These are phyloP conservation scores for Reinhardtius hippoglossoides DNA, from an alignment of 2,113 vertebrate species.

Conservation along the genomic window DNA sequence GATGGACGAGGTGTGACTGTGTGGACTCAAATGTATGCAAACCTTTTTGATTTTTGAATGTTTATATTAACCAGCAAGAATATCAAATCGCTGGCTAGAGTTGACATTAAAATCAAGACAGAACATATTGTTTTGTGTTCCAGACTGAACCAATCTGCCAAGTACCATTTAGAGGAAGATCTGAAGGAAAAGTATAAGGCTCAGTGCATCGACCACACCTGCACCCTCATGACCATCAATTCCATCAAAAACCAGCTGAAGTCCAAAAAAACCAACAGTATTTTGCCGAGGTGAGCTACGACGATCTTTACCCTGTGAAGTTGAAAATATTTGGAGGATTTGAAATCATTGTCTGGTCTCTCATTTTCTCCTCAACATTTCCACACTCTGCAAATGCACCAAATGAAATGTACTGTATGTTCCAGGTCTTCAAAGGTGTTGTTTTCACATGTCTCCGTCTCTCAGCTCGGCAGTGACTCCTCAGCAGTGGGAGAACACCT, in stretches of 20 bases:
- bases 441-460: background rate
- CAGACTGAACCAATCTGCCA: constrained; percentile 89
- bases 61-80: too few relatives aligned
- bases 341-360: background rate
- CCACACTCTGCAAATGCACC: too few relatives aligned
- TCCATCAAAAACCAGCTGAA: constrained; percentile 64
- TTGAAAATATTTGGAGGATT: background rate
- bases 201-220: constrained; percentile 87
- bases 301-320: background rate
- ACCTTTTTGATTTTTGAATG: background rate
- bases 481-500: constrained; percentile 88
- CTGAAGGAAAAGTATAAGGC: constrained; percentile 89
- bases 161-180: constrained; percentile 90
- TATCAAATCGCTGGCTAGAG: background rate
- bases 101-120: background rate
- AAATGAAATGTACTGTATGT: too few relatives aligned
- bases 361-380: background rate
- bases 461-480: constrained; percentile 83
- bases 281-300: constrained; percentile 53
- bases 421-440: background rate
- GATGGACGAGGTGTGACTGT: too few relatives aligned
- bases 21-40: too few relatives aligned
- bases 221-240: constrained; percentile 85
- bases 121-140: constrained; percentile 14
- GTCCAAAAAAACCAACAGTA: background rate